Evolutionary conservation across 2,113 vertebrate species (phyloP).

Genomic region (Cyanoramphus novaezelandiae): DNA sequence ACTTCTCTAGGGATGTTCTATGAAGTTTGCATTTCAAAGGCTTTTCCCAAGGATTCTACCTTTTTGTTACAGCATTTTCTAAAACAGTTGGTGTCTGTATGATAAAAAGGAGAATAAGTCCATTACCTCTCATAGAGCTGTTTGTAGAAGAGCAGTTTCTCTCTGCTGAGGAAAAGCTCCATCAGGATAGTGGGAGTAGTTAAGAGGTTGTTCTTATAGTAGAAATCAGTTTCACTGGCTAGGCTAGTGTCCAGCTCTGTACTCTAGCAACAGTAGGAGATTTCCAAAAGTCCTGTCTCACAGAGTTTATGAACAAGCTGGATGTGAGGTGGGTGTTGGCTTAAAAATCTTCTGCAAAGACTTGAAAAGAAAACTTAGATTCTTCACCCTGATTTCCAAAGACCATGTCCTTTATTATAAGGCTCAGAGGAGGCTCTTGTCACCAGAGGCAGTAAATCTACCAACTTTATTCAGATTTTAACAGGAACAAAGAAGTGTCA

Average conservation of each 20-base stretch:
- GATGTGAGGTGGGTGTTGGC: not conserved
- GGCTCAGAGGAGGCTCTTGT: not conserved
- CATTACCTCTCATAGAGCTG: not conserved
- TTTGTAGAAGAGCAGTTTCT: not conserved
- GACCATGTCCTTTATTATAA: not conserved
- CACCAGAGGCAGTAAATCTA: not conserved
- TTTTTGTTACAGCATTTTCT: not conserved
- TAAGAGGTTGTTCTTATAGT: not conserved
- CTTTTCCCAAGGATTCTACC: not conserved
- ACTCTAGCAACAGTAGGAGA: not conserved
- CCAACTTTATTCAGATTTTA: not conserved
- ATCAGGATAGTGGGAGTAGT: not conserved
- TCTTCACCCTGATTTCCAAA: not conserved
- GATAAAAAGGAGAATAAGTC: not conserved
- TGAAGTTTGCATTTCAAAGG: not conserved
- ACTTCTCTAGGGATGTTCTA: not conserved
- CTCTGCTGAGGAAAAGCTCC: not conserved
- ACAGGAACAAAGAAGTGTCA: not conserved
- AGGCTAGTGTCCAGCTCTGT: not conserved
- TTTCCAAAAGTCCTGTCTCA: not conserved
- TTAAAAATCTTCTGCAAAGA: not conserved
- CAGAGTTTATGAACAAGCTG: not conserved
- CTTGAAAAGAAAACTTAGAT: not conserved
- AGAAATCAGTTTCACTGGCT: not conserved
- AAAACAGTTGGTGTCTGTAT: not conserved